These are phyloP conservation scores for Galaxea fascicularis DNA, from an alignment of 92 coral and sea anemone genomes.

Conservation along the genomic window DNA sequence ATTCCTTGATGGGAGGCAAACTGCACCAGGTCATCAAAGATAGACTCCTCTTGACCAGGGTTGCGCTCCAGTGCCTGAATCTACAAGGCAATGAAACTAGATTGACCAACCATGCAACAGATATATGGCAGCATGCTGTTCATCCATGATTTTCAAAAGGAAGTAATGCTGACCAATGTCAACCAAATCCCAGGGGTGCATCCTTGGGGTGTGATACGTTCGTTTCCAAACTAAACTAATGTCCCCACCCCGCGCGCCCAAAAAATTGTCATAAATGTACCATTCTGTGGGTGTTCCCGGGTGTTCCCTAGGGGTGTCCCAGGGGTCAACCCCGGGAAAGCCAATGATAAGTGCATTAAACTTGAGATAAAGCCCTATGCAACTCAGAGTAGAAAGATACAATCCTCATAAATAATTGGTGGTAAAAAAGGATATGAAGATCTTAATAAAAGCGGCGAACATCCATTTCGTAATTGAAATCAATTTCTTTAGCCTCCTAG, in stretches of 20 bases:
- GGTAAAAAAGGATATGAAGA: not conserved
- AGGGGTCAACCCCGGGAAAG: no score
- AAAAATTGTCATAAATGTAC: no score
- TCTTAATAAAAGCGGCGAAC: not conserved
- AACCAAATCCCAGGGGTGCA: not conserved
- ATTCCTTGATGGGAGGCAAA: conserved; percentile 89
- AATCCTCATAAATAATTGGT: no score
- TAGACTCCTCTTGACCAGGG: conserved; percentile 85
- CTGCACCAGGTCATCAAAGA: conserved; percentile 82
- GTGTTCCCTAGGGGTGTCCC: no score
- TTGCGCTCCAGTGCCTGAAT: conserved; percentile 89
- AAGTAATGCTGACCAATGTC: not conserved
- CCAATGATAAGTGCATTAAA: no score
- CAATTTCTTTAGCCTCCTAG: no score
- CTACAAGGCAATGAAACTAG: conserved; percentile 35
- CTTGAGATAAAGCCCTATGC: no score
- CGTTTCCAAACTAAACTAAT: not conserved
- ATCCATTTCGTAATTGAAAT: not conserved
- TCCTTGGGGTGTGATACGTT: not conserved
- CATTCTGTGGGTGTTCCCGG: no score
- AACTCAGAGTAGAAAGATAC: no score
- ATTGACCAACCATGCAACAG: no score
- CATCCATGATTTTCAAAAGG: not conserved
- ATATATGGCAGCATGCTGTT: no score
- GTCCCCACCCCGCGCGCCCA: not conserved